These are phyloP conservation scores for Siderastrea radians DNA, from an alignment of 92 coral and sea anemone species.

Conservation along the genomic window DNA sequence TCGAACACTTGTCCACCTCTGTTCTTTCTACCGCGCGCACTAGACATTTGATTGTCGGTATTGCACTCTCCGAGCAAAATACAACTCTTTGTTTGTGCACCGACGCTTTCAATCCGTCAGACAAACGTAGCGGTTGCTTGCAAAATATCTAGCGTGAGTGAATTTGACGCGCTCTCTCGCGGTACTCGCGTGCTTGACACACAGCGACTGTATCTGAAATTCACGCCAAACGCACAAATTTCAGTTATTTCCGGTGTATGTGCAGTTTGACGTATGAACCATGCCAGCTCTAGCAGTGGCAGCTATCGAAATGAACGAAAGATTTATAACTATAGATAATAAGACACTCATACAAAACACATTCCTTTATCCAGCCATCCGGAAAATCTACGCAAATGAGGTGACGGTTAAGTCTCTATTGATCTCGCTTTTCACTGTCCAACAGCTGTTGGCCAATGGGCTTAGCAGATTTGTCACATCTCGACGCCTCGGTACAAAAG, in stretches of 20 bases:
- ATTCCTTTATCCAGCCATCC: constrained; percentile 54
- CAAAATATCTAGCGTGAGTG: constrained; percentile 38
- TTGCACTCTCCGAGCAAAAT: not conserved
- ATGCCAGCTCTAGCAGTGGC: not conserved
- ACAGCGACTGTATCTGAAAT: not conserved
- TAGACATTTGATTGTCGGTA: constrained; percentile 24
- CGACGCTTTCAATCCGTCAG: constrained; percentile 24
- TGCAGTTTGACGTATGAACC: not conserved
- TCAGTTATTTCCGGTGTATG: constrained; percentile 47
- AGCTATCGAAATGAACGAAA: constrained; percentile 16
- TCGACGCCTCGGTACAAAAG: constrained; percentile 22
- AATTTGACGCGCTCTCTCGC: not conserved
- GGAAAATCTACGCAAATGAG: constrained; percentile 55
- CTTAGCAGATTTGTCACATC: constrained; percentile 25
- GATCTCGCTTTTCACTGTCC: constrained; percentile 5
- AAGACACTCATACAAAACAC: not conserved
- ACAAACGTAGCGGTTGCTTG: constrained; percentile 38
- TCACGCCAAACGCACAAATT: constrained; percentile 41
- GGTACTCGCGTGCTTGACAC: not conserved
- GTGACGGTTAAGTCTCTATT: constrained; percentile 1
- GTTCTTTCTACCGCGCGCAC: constrained; percentile 32
- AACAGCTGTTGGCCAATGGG: constrained; percentile 26
- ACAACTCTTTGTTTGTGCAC: constrained; percentile 28
- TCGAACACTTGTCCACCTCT: constrained; percentile 41
- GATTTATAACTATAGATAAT: not conserved